A percentile compares a stretch with the other conserved stretches of the same genome.
Conservation (phyloP, 2,113 vertebrate species). For the Sylvietta virens region DNA sequence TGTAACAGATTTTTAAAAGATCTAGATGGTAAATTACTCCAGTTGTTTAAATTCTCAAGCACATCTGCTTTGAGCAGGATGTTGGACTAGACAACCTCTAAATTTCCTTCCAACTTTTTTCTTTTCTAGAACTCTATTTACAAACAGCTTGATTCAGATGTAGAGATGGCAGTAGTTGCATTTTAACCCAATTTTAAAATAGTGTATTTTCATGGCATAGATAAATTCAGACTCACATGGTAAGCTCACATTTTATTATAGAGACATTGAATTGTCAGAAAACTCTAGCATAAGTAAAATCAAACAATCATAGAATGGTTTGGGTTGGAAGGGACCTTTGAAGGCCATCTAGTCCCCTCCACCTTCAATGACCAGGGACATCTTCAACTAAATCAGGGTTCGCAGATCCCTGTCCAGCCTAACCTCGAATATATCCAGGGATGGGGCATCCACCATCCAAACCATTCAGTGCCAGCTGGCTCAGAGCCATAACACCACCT, state of each 20-base stretch:
- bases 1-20: neutral
- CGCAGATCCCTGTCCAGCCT: neutral
- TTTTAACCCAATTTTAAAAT: neutral
- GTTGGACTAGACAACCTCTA: neutral
- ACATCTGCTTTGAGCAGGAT: neutral
- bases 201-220: neutral
- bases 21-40: neutral
- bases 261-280: neutral
- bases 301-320: neutral
- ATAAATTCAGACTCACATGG: neutral
- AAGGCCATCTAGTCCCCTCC: neutral
- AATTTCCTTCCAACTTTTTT: neutral
- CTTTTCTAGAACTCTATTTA: neutral
- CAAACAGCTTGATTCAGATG: neutral
- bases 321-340: neutral
- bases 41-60: neutral
- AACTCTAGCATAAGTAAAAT: neutral
- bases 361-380: neutral
- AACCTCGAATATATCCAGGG: neutral
- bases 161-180: neutral
- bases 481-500: rapidly evolving
- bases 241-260: neutral
- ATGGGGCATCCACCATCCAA: neutral
- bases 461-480: neutral
- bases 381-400: neutral